Conservation (phyloP, 2,888 invertebrate genomes). For the Agonopterix arenella region DNA sequence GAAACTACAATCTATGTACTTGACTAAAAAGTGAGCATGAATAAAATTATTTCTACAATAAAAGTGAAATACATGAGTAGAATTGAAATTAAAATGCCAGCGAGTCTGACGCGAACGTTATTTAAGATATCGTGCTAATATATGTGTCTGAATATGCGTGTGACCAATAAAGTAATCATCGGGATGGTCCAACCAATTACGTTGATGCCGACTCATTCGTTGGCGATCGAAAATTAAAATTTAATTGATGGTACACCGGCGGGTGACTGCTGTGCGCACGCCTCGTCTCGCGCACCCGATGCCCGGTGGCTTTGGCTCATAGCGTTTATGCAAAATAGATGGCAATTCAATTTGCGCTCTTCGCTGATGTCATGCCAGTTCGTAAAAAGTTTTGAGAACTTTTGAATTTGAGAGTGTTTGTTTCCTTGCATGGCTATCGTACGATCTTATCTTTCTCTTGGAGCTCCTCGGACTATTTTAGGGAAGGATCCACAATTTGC, state of each 20-base stretch:
- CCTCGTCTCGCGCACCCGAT: conserved; percentile 29
- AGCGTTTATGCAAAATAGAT: conserved; percentile 63
- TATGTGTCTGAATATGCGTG: conserved; percentile 30
- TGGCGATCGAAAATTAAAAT: conserved; percentile 65
- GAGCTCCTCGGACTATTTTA: no score
- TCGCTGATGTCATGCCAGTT: no score
- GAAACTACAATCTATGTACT: no score
- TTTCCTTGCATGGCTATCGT: no score
- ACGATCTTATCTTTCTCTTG: no score
- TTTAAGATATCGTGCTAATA: conserved; percentile 30
- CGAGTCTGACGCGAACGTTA: conserved; percentile 35
- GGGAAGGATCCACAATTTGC: no score
- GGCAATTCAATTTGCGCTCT: conserved; percentile 61
- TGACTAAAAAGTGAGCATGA: no score
- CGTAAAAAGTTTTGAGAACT: no score
- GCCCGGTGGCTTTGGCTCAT: conserved; percentile 25
- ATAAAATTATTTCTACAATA: no score
- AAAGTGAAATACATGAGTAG: conserved; percentile 1
- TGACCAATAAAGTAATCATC: conserved; percentile 71
- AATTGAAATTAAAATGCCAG: conserved; percentile 46
- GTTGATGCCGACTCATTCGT: conserved; percentile 51
- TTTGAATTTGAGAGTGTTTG: no score
- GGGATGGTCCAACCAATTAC: conserved; percentile 59
- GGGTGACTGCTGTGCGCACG: conserved; percentile 12
- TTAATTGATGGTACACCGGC: conserved; percentile 56